Evolutionary conservation across 1,140 invertebrate genomes (phyloP).

Genomic region (Monochamus saltuarius): DNA sequence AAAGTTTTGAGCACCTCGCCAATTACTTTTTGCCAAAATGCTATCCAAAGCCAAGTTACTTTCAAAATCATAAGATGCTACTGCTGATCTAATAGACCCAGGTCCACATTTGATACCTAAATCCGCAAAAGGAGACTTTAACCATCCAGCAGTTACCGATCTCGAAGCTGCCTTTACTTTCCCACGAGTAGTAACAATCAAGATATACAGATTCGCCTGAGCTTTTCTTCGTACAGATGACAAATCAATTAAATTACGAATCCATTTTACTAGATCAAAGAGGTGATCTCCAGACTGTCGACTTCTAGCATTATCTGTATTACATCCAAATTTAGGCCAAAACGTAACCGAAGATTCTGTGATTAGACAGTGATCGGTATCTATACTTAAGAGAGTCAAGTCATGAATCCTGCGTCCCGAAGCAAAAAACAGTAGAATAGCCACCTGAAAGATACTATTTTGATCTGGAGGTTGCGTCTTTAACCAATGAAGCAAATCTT

Average conservation of each 20-base stretch:
- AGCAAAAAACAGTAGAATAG: constrained; percentile 37
- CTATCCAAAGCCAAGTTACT: constrained; percentile 37
- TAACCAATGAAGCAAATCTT: too few relatives aligned
- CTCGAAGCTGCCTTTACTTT: constrained; percentile 37
- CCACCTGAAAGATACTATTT: constrained; percentile 34
- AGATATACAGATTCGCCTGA: not conserved
- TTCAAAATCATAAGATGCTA: constrained; percentile 39
- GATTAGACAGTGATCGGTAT: constrained; percentile 9
- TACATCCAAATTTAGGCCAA: constrained; percentile 46
- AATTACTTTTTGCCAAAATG: constrained; percentile 37
- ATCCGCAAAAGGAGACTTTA: constrained; percentile 33
- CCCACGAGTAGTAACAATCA: constrained; percentile 29
- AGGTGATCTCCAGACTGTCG: too few relatives aligned
- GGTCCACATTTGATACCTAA: constrained; percentile 38
- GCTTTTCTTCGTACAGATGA: not conserved
- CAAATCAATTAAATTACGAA: not conserved
- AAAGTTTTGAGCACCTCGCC: constrained; percentile 21
- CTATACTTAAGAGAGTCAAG: constrained; percentile 42
- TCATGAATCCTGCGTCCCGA: constrained; percentile 48
- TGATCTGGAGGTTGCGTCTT: not conserved
- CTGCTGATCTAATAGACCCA: constrained; percentile 42
- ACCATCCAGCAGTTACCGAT: constrained; percentile 44
- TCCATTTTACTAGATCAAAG: constrained; percentile 2
- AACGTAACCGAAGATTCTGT: constrained; percentile 28
- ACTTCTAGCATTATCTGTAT: constrained; percentile 43